Evolutionary conservation across 2,888 invertebrate genomes (phyloP), one percentile per base, ranked within the genome.

Genomic region (Yponomeuta plumbellus): DNA sequence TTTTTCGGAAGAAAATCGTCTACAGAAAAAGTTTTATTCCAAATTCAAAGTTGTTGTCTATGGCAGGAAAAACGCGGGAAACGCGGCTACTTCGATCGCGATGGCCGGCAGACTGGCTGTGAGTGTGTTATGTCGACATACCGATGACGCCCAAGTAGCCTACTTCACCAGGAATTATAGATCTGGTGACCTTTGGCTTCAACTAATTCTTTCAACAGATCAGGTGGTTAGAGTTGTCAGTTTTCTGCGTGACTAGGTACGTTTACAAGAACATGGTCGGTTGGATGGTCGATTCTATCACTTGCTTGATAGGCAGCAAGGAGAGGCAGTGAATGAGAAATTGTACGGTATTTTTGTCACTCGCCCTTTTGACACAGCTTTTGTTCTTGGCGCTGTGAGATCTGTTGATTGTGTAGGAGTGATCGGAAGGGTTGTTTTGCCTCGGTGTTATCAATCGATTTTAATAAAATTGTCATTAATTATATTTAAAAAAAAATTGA

Each of bases 1-100:
- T 86, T 80, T 74, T 69, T 81, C 82, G 84, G 81, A 80, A 85
- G 44, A 76, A 68, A 76, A 71, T 77, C 76, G 77, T 79, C 78
- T 17, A 52, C 3, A 52, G 10, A 17, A 78, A 76, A 73, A 69
- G 69, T 67, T 65, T 69, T 17, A 34, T 61, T 13, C 17, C 8
- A 66, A 20, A 20, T 17, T 56, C 26, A 34, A 34, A 34, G 70
- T 72, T 71, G 71, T 80, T 74, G 75, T 84, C 78, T 84, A 78
- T 84, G 78, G 74, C 71, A 22, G 8, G 67, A 75, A 62, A 75
- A 68, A 71, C 79, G 81, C 83, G 84, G 78, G 77, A 84, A 81
- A 85, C 80, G 72, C 88, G 85, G 73, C 81, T 75, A 67, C 71
- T 79, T 74, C 77, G 73, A 71, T 71, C 79, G 76, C 78, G 72